Percentiles rank a stretch among this genome's conserved stretches.
These are phyloP conservation scores for Leptopilina boulardi DNA, from an alignment of 1,140 invertebrate genomes.

Conservation along the genomic window DNA sequence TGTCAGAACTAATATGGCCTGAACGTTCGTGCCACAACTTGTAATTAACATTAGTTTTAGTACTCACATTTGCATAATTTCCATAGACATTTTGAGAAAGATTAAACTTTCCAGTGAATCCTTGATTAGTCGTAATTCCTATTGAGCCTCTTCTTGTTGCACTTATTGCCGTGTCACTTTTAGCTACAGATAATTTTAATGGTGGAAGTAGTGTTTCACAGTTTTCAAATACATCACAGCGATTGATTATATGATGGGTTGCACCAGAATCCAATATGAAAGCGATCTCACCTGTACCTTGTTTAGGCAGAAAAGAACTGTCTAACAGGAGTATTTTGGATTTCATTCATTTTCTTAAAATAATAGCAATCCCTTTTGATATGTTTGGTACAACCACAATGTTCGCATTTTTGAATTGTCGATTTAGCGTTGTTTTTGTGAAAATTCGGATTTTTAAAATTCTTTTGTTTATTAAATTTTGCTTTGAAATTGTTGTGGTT, in stretches of 20 bases:
- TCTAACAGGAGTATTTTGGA: background rate
- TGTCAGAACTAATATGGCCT: background rate
- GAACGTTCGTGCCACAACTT: no score
- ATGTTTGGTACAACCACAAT: background rate
- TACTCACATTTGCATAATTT: no score
- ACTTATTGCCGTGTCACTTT: background rate
- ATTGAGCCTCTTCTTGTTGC: slow-evolving; percentile 15
- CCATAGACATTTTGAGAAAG: no score
- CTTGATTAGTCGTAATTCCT: background rate
- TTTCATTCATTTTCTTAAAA: slow-evolving; percentile 13
- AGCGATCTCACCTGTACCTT: slow-evolving; percentile 42
- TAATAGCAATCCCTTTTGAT: background rate
- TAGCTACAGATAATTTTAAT: slow-evolving; percentile 2
- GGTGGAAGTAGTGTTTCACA: background rate
- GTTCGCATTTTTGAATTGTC: background rate
- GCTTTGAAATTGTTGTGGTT: background rate
- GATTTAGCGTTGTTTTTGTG: background rate
- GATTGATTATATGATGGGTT: slow-evolving; percentile 23
- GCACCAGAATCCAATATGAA: slow-evolving; percentile 37
- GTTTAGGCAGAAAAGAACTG: background rate
- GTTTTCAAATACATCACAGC: background rate
- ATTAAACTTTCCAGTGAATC: background rate
- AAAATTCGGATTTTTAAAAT: background rate
- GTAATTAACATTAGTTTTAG: no score
- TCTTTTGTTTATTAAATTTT: background rate